phyloP scores from a whole-genome alignment of 2,113 vertebrate species.

The Nyctibius bracteatus region DNA sequence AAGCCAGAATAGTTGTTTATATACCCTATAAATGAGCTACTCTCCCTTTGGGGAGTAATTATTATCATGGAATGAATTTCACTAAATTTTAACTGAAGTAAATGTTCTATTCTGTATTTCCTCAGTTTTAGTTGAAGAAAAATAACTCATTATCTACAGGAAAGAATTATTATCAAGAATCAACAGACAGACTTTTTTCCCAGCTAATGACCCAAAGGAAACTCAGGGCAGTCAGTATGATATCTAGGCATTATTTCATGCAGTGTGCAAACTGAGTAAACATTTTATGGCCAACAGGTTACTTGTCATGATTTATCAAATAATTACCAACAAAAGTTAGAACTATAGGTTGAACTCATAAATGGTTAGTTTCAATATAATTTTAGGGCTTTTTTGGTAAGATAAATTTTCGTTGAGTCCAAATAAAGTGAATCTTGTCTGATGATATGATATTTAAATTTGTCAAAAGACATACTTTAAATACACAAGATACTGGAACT shows the following conservation, averaged over 20 bases:
- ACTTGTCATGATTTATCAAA: not conserved
- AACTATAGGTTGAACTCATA: not conserved
- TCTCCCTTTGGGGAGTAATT: conserved; percentile 1
- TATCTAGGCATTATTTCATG: not conserved
- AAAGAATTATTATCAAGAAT: not conserved
- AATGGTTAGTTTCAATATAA: not conserved
- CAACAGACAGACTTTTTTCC: not conserved
- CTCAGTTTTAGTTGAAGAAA: conserved; percentile 32
- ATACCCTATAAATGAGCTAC: not conserved
- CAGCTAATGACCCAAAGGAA: not conserved
- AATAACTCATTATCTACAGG: conserved; percentile 26
- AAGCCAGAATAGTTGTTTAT: not conserved
- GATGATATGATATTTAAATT: not conserved
- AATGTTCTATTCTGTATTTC: conserved; percentile 15
- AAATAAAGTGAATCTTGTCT: not conserved
- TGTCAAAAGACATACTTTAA: not conserved
- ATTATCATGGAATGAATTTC: not conserved
- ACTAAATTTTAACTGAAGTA: not conserved
- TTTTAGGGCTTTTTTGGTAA: not conserved
- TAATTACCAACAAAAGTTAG: not conserved
- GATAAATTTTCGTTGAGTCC: not conserved
- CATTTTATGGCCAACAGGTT: not conserved
- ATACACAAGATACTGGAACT: too few relatives aligned
- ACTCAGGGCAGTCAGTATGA: not conserved
- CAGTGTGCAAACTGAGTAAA: not conserved